These are phyloP conservation scores for Myotis vivesi DNA, from an alignment of 2,797 vertebrate genomes.

Conservation along the genomic window DNA sequence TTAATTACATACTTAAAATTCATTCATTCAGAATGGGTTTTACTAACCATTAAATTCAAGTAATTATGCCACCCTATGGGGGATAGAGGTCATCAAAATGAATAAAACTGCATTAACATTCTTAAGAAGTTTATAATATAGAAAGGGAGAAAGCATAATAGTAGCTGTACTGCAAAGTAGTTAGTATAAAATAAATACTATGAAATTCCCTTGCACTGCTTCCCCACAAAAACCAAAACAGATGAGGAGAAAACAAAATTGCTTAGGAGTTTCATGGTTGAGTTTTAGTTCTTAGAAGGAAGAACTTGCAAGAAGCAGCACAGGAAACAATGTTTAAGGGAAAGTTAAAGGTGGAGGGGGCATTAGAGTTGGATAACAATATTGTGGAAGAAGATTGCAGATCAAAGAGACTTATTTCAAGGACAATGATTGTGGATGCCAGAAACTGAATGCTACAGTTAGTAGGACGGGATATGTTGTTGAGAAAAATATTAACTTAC, in stretches of 20 bases:
- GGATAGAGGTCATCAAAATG: background rate
- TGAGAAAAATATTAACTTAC: background rate
- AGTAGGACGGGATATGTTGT: background rate
- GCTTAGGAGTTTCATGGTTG: background rate
- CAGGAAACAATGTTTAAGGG: fast-evolving
- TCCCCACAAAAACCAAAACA: background rate
- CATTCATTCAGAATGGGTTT: background rate
- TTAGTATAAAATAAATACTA: background rate
- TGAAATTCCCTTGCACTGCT: background rate
- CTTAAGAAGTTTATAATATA: background rate
- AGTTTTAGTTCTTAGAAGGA: background rate
- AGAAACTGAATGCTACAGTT: no score
- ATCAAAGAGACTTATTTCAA: background rate
- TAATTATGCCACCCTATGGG: background rate
- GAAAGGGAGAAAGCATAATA: background rate
- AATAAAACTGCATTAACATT: background rate
- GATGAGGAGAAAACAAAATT: background rate
- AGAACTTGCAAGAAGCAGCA: background rate
- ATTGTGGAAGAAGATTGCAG: background rate
- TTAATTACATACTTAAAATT: background rate
- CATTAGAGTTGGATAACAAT: background rate
- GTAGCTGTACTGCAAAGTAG: background rate
- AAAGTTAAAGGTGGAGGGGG: background rate
- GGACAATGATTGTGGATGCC: background rate
- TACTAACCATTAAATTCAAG: slow-evolving; percentile 28